Evolutionary conservation across 2,888 invertebrate genomes (phyloP), one percentile per base, ranked within the genome.

Genomic region (Kuschelorhynchus macadamiae): DNA sequence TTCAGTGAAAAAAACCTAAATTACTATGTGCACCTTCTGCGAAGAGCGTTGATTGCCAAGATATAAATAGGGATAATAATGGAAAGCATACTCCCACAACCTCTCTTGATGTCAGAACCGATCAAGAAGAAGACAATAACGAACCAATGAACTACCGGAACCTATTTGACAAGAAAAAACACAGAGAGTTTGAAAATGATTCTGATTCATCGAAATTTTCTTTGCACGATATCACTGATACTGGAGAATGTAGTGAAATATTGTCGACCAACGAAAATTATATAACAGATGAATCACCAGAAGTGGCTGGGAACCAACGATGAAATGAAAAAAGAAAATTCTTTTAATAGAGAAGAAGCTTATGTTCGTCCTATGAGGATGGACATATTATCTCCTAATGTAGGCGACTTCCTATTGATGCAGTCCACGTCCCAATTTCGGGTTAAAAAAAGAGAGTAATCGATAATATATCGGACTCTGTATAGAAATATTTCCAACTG

Each of bases 401-500:
- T 36, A 2, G 36, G 12, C 36, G 36, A 36, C 36, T 36, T 11
- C 36, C 36, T 36, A 36, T 36, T 36, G 36, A n/a, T 36, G 3
- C 11, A 36, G 36, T 36, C 2, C 36, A 36, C 36, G 36, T 36
- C 36, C 36, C 36, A 36, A 36, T 36, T 36, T 36, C 36, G 11
- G 36, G 36, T 11, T 36, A 42, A 12, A 36, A 36, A n/a, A 36
- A 3, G 32, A 32, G 36, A 12, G 36, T 36, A 12, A 11, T 36
- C 11, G 14, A 42, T 36, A 36, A 4, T 36, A 36, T 36, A 36
- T 36, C 11, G 36, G 11, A 36, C 12, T 4, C 42, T 42, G 42
- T 42, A 42, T 42, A 42, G 42, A 42, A 17, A 42, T 42, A 42
- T 42, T 42, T 7, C 42, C 42, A 42, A 42, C 42, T 42, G 42